phyloP scores from a whole-genome alignment of 2,113 vertebrate genomes.

The Corydoras sp. region DNA sequence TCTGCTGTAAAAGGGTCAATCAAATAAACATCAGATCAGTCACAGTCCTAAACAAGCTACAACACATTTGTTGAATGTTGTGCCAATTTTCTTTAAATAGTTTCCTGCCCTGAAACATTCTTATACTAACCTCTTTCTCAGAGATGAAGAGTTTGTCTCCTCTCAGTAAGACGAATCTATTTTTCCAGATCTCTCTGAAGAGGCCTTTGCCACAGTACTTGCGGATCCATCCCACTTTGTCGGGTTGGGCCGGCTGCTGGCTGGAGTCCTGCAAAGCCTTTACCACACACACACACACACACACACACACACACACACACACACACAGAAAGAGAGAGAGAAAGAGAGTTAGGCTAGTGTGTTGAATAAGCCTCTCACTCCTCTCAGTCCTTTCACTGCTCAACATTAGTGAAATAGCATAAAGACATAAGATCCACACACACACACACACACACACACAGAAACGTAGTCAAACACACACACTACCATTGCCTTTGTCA shows the following conservation, averaged over 20 bases:
- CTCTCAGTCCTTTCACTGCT: background rate
- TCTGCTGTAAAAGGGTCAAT: too few relatives aligned
- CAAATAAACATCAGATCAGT: too few relatives aligned
- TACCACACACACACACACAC: conserved; percentile 21
- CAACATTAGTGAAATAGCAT: background rate
- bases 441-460: background rate
- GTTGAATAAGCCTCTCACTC: background rate
- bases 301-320: conserved; percentile 15
- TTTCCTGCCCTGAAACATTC: too few relatives aligned
- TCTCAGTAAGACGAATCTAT: conserved; percentile 82
- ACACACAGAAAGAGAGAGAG: conserved; percentile 18
- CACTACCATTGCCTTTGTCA: conserved; percentile 48
- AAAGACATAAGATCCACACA: background rate
- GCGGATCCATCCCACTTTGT: conserved; percentile 93
- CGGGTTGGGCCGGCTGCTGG: conserved; percentile 66
- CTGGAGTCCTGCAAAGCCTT: conserved; percentile 74
- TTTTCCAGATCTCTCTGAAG: conserved; percentile 97
- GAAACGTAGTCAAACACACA: conserved; percentile 5
- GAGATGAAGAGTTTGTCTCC: conserved; percentile 88
- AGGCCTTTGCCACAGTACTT: conserved; percentile 92
- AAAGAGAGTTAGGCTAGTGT: background rate
- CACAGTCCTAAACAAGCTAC: too few relatives aligned
- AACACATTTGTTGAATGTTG: too few relatives aligned
- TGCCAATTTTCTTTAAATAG: too few relatives aligned
- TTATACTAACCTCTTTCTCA: conserved; percentile 82